Base-by-base conservation (phyloP, 2,888 invertebrate genomes). In the Neoscelio sp. region DNA sequence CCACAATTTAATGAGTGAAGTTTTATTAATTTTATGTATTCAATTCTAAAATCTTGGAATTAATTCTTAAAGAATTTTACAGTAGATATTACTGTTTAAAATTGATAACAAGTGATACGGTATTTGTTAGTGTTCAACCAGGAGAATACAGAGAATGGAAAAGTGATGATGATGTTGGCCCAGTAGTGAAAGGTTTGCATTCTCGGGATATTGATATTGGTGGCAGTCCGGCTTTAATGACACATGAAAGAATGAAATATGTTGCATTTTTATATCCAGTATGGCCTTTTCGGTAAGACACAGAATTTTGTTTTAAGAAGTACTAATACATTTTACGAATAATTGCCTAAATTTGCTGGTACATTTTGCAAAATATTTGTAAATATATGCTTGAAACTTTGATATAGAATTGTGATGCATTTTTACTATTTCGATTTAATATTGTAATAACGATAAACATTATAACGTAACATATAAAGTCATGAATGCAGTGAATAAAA, bases 211-310 rank as follows among this genome's bases (percentile, higher is more conserved):
- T 74, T 17, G 78, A 78, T 17, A 42, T 78, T 13, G 13, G 52
- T 42, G 73, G 78, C 8, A 74, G 73, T 78, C 73, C 78, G 2
- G 38, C 60, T n/a, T 17, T 74, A 48, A 68, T 78, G 50, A 78
- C 78, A 12, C 12, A 62, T 6, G 48, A 3, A 2, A 42, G 78
- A 50, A 23, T 62, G 5, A 54, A 52, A 20, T 73, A 56, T 33
- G 54, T 78, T 15, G 50, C 68, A 2, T 78, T 12, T 50, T 18
- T 78, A 2, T 70, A 23, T 12, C 74, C 62, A 4, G 13, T 78
- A 7, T 74, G 68, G 67, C 78, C 78, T 6, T 74, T 60, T n/a
- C 54, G 67, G 78, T 78, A 73, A 44, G 4, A 23, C 6, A 23
- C 6, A 23, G 3, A 4, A 2, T 46, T 8, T 7, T 50, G 58